A percentile compares a stretch with the other conserved stretches of the same genome.
phyloP scores from a whole-genome alignment of 2,113 vertebrate genomes.

The Spea multiplicata region DNA sequence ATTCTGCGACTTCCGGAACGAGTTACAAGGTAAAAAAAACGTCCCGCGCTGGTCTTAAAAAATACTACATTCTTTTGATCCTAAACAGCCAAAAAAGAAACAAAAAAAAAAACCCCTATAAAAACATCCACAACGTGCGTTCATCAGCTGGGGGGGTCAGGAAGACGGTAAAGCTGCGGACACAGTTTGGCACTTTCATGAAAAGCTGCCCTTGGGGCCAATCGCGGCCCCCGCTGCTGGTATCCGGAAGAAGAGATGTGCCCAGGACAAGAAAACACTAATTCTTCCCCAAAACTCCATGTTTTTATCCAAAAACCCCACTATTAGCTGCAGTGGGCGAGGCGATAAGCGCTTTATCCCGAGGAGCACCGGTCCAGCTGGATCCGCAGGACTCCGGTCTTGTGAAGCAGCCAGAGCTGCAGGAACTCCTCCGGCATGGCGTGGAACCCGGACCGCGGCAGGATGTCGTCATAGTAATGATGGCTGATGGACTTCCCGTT shows the following conservation, averaged over 20 bases:
- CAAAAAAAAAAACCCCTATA: conserved; percentile 1
- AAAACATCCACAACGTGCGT: background rate
- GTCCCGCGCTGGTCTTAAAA: background rate
- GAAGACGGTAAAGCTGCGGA: background rate
- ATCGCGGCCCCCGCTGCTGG: background rate
- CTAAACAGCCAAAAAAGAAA: background rate
- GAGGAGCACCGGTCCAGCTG: conserved; percentile 73
- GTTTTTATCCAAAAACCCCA: background rate
- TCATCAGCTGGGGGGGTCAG: background rate
- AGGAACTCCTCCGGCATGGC: conserved; percentile 97
- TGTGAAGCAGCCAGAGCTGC: conserved; percentile 94
- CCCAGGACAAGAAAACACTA: background rate
- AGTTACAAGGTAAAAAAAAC: background rate
- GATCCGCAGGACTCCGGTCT: conserved; percentile 81
- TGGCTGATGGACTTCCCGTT: conserved; percentile 82
- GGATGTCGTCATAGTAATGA: conserved; percentile 93
- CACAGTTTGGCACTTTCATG: conserved; percentile 25
- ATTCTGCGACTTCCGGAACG: too few relatives aligned
- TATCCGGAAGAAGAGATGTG: background rate
- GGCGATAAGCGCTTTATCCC: too few relatives aligned
- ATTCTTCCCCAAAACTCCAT: background rate
- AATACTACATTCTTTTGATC: conserved; percentile 24
- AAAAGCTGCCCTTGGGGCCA: background rate
- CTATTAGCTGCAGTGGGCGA: background rate
- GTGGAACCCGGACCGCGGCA: conserved; percentile 86